phyloP scores from a whole-genome alignment of 2,888 invertebrate genomes.

The Andrena bucephala region DNA sequence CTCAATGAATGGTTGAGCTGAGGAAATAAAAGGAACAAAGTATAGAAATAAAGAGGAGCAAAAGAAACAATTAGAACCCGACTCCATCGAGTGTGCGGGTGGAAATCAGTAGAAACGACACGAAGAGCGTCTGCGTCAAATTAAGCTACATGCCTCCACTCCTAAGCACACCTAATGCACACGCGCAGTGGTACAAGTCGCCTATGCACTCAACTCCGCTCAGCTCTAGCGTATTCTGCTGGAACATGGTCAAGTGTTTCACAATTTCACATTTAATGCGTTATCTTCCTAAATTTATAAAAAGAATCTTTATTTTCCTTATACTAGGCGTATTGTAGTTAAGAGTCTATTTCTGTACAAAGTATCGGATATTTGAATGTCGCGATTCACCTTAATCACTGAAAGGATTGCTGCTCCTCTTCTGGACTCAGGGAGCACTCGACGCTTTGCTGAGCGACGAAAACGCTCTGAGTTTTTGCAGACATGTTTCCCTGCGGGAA shows the following conservation, averaged over 20 bases:
- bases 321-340: constrained; percentile 20
- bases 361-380: not conserved
- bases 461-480: constrained; percentile 78
- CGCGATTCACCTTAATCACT: constrained; percentile 54
- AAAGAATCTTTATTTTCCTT: constrained; percentile 31
- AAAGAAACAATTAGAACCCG: not conserved
- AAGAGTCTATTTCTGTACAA: constrained; percentile 40
- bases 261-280: not conserved
- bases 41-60: no score
- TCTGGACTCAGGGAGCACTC: constrained; percentile 79
- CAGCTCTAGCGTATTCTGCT: not conserved
- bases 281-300: not conserved
- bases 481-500: constrained; percentile 74
- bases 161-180: not conserved
- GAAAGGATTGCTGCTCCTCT: constrained; percentile 80
- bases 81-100: not conserved
- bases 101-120: not conserved
- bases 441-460: constrained; percentile 77
- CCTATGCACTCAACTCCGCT: not conserved
- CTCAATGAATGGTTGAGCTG: not conserved
- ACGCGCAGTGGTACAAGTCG: not conserved
- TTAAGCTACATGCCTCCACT: not conserved
- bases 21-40: not conserved
- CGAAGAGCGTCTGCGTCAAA: no score
- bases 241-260: no score